phyloP scores from a whole-genome alignment of 2,888 invertebrate species.

The Ptychoptera contaminata region DNA sequence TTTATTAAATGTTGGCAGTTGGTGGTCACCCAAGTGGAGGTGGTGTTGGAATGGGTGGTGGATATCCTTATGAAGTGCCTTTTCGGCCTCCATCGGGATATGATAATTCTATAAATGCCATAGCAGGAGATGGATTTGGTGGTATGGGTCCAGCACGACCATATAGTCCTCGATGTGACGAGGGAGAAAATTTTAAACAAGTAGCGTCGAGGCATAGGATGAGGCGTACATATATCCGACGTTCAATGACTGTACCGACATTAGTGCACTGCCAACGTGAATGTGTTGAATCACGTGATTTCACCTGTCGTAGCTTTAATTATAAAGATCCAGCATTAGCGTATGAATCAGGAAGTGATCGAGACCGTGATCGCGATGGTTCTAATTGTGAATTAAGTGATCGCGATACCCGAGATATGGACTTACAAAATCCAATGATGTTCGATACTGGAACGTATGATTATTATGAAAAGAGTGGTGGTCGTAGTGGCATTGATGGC shows the following conservation, averaged over 20 bases:
- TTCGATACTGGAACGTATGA: constrained; percentile 78
- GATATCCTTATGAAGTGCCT: constrained; percentile 21
- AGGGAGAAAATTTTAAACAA: constrained; percentile 67
- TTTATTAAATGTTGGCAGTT: neutral
- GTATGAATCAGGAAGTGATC: constrained; percentile 43
- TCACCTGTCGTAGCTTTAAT: constrained; percentile 75
- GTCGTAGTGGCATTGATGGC: constrained; percentile 48
- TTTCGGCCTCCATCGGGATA: constrained; percentile 21
- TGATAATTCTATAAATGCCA: constrained; percentile 27
- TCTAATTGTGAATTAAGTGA: constrained; percentile 79
- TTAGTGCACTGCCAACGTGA: constrained; percentile 70
- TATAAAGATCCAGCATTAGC: constrained; percentile 39
- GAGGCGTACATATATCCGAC: constrained; percentile 59
- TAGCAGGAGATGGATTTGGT: constrained; percentile 23
- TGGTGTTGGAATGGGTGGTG: constrained; percentile 14
- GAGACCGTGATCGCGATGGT: constrained; percentile 38
- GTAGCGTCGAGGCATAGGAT: constrained; percentile 63
- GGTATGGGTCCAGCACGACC: constrained; percentile 29
- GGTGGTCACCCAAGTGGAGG: constrained; percentile 13
- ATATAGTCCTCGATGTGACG: constrained; percentile 51
- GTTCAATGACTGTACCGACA: constrained; percentile 55
- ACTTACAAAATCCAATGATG: constrained; percentile 68
- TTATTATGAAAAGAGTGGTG: constrained; percentile 66
- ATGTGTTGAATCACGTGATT: constrained; percentile 67
- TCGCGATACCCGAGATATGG: constrained; percentile 66